Base-by-base conservation (phyloP, 1,140 invertebrate genomes). In the Branchinecta lindahli region DNA sequence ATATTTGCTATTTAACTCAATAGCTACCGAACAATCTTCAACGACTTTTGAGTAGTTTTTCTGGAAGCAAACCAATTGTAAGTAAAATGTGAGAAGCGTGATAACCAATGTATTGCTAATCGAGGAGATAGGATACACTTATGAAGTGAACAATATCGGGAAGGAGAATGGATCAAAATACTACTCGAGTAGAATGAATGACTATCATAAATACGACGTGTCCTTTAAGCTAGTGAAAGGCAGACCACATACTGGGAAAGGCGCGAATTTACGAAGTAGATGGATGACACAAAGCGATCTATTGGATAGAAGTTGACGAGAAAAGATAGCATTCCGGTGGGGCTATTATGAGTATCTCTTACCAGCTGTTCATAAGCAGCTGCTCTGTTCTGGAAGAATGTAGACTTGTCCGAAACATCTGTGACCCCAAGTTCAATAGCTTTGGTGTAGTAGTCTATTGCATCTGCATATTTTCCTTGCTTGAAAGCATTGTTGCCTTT, bases 321-420 rank as follows among this genome's bases (percentile, higher is more conserved):
- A 33, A 5, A 33, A 33, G 33, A 33, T 33, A 3, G 33, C 33
- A 33, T 33, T 33, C 1, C 33, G 33, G 33, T 33, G 33, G 33
- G 5, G 33, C 33, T 33, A 33, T 33, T 33, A 33, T 33, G 33
- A 33, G 33, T 33, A 44, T 18, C 75, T 33, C 76, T 81, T 80
- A 88, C 87, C 81, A 94, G 81, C 77, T 94, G 90, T 80, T 96
- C 94, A 81, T 93, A 92, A 44, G 92, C 90, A 52, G 94, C 95
- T 7, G 94, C 95, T 77, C 93, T 85, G 77, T 98, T 98, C 79
- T 97, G 94, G 80, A 95, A 96, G 78, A 92, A 94, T 12, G 89
- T 94, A 7, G 94, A 86, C 66, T 96, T 78, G 73, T 91, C 89
- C 5, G 84, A 82, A 45, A 80, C 81, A 61, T 89, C 86, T 9